These are phyloP conservation scores for Styela plicata DNA, from an alignment of 23 tunicate species.

Conservation along the genomic window DNA sequence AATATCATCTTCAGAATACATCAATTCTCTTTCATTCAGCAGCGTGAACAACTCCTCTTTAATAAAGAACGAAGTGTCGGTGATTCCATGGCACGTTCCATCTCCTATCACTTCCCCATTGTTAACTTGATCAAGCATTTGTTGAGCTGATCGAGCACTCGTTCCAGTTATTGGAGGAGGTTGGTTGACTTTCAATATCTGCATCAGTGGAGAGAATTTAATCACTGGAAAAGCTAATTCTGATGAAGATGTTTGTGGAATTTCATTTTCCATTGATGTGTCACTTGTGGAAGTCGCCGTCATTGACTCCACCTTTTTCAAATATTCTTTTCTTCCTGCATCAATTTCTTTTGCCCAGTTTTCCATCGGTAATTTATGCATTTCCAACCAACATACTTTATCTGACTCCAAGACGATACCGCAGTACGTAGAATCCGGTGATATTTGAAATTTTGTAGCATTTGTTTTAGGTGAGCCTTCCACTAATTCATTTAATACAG, in stretches of 20 bases:
- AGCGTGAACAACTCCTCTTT: constrained; percentile 21
- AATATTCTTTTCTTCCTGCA: constrained; percentile 45
- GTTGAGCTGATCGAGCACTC: constrained; percentile 16
- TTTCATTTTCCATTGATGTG: constrained; percentile 17
- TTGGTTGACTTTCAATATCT: constrained; percentile 51
- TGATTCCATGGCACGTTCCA: constrained; percentile 50
- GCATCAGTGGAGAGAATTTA: constrained; percentile 48
- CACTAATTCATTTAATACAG: constrained; percentile 47
- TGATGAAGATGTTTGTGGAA: not conserved
- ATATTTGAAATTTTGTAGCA: constrained; percentile 46
- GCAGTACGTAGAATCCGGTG: constrained; percentile 53
- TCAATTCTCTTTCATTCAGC: constrained; percentile 36
- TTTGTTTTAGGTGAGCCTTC: constrained; percentile 80
- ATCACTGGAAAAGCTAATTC: constrained; percentile 20
- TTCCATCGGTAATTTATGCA: constrained; percentile 78
- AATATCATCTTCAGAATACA: constrained; percentile 21
- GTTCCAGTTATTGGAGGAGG: constrained; percentile 23
- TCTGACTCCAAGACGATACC: constrained; percentile 56
- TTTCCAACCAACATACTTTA: constrained; percentile 43
- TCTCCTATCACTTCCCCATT: constrained; percentile 53
- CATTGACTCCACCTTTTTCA: constrained; percentile 40
- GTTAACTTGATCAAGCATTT: constrained; percentile 56
- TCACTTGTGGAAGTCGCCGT: constrained; percentile 38
- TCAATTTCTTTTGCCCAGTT: constrained; percentile 81
- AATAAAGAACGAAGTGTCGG: constrained; percentile 32